These are phyloP conservation scores for Montipora foliosa DNA, from an alignment of 64 coral and sea anemone genomes.

Conservation along the genomic window DNA sequence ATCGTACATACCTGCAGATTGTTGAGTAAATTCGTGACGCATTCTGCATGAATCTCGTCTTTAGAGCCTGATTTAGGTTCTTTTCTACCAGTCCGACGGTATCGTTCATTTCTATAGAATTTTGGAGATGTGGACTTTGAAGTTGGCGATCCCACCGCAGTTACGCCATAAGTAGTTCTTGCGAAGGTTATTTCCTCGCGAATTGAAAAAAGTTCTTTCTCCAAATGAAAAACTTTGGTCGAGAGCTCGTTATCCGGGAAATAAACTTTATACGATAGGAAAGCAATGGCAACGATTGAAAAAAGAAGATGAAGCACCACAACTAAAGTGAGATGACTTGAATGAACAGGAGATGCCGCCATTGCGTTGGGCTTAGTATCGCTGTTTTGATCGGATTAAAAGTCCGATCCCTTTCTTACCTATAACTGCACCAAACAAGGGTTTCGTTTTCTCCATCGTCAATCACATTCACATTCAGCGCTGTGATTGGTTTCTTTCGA, in stretches of 20 bases:
- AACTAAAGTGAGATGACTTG: neutral
- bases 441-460: no score
- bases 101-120: neutral
- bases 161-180: neutral
- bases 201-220: conserved; percentile 6
- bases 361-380: neutral
- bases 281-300: neutral
- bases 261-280: conserved; percentile 24
- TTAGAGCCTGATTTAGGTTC: no score
- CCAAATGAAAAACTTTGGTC: conserved; percentile 10
- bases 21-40: neutral
- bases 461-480: no score
- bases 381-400: neutral
- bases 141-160: no score
- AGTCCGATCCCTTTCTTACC: no score
- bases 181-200: neutral
- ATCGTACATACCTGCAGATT: neutral
- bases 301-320: conserved; percentile 4
- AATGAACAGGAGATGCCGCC: neutral
- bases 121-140: neutral
- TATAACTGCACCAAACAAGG: no score
- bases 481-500: no score
- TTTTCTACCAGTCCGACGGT: neutral
- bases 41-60: conserved; percentile 1
- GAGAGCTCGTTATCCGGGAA: neutral